Base-by-base conservation (phyloP, 2,113 vertebrate genomes). In the Panthera uncia region DNA sequence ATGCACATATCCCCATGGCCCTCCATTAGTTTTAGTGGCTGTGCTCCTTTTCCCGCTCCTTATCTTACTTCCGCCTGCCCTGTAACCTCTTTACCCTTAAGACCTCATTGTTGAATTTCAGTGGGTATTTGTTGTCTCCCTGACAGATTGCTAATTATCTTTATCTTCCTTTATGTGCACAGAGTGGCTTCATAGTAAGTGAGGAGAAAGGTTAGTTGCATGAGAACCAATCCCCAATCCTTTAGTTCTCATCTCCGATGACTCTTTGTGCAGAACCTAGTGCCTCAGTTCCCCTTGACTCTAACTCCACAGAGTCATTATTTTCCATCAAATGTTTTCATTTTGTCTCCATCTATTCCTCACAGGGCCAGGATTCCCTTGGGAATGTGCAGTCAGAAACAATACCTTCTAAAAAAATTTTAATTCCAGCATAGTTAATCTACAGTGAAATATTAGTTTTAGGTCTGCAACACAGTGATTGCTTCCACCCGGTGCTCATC, bases 1-100 rank as follows among this genome's bases (percentile, higher is more conserved):
- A 25, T 4, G 11, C 45, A 13, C 4, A 68, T 23, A 31, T 21
- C 3, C 14, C n/a, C 65, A 9, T 27, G 27, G 18, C 31, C 74
- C 18, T 33, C 27, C 23, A 25, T 27, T 55, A 1, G 9, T 36
- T 94, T 92, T 33, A 45, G 21, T 61, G 68, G 45, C 36, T 33
- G 0, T 1, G 25, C 27, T 38, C 33, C 8, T 2, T 33, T 19
- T 57, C 15, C 48, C 19, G 9, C 6, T 81, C 14, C 4, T 3
- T 3, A 19, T n/a, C 27, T 71, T 36, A 23, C 7, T 61, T 61
- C 78, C 50, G 76, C 48, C 57, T 81, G 31, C 57, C 71, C 7
- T 19, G 16, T 3, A 36, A 6, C 29, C 25, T 69, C 76, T 55
- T 45, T 7, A 25, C 19, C 33, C 68, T 78, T 1, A 7, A 71